These are phyloP conservation scores for Petrolisthes manimaculis DNA, from an alignment of 2,888 invertebrate species.

Conservation along the genomic window DNA sequence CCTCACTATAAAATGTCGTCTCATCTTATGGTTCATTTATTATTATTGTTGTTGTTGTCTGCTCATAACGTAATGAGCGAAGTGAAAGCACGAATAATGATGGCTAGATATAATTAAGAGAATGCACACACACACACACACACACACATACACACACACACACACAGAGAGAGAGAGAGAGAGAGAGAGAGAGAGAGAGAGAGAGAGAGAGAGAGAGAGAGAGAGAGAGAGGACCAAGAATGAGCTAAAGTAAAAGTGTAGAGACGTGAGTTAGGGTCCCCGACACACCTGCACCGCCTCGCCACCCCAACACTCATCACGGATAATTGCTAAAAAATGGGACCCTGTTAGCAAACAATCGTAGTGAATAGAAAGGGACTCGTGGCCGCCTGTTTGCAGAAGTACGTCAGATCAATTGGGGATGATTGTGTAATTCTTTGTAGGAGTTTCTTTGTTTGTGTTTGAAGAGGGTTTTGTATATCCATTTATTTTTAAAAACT, in stretches of 20 bases:
- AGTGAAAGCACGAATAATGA: too few species aligned
- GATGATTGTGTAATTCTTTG: not conserved
- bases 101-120: too few species aligned
- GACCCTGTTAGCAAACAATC: not conserved
- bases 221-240: not conserved
- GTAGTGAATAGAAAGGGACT: not conserved
- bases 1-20: too few species aligned
- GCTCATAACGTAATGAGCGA: too few species aligned
- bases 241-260: not conserved
- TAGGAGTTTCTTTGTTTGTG: too few species aligned
- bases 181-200: constrained; percentile 8
- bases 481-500: too few species aligned
- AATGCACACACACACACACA: too few species aligned
- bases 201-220: not conserved
- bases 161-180: not conserved
- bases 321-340: not conserved
- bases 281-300: not conserved
- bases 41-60: too few species aligned
- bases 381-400: not conserved
- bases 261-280: not conserved
- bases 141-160: too few species aligned
- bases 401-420: not conserved
- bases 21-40: too few species aligned
- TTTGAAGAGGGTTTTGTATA: too few species aligned
- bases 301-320: not conserved